Conservation (phyloP, 2,113 vertebrate species). For the Cryptomyrus ogoouensis region DNA sequence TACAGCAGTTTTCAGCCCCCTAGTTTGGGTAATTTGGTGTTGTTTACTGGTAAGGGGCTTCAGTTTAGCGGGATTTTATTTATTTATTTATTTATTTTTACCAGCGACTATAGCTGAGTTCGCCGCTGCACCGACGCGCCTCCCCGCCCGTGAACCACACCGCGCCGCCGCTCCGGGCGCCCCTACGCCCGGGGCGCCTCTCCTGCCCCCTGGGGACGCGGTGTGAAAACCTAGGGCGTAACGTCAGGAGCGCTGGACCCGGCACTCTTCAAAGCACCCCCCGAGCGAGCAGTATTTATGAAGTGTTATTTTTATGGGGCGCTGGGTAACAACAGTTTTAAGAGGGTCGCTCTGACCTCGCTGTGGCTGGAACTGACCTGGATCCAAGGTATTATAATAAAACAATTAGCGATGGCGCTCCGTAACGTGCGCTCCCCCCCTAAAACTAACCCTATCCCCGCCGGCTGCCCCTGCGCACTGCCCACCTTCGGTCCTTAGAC, state of each 20-base stretch:
- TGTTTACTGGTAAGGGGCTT: not conserved
- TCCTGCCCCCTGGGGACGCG: not conserved
- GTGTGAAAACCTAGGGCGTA: not conserved
- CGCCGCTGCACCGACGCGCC: not conserved
- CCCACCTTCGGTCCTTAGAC: not conserved
- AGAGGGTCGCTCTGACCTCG: slow-evolving; percentile 58
- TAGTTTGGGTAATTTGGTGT: not conserved
- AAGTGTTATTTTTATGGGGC: slow-evolving; percentile 69
- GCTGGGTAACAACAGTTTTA: slow-evolving; percentile 66
- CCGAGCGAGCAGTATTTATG: slow-evolving; percentile 53
- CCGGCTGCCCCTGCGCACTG: not conserved
- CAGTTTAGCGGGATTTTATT: not conserved
- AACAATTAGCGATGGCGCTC: slow-evolving; percentile 54
- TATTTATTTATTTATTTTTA: not conserved
- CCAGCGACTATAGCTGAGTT: not conserved
- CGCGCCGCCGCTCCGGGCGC: not conserved
- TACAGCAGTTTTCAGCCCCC: not conserved
- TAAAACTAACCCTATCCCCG: slow-evolving; percentile 35
- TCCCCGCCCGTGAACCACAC: not conserved
- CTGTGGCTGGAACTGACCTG: slow-evolving; percentile 51
- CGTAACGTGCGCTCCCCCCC: slow-evolving; percentile 28
- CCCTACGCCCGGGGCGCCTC: not conserved
- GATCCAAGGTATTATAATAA: slow-evolving; percentile 40
- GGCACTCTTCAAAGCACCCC: not conserved
- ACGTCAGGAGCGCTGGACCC: not conserved